A percentile compares a stretch with the other conserved stretches of the same genome.
These are phyloP conservation scores for Trichogramma dendrolimi DNA, from an alignment of 2,888 invertebrate species.

Conservation along the genomic window DNA sequence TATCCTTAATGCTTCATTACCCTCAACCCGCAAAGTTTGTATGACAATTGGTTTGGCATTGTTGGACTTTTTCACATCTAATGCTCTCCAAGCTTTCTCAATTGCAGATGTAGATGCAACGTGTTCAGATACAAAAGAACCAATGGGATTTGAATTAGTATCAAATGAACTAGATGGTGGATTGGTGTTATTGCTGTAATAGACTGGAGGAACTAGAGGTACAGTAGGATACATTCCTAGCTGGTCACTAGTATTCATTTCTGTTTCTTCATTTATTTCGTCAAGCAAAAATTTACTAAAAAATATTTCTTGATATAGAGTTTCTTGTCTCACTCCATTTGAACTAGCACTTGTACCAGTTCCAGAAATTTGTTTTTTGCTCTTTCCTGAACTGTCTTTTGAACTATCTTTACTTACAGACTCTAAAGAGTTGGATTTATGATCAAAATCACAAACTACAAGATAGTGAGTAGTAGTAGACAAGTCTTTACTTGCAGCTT, in stretches of 20 bases:
- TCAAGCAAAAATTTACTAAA: constrained; percentile 49
- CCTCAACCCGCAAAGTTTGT: constrained; percentile 45
- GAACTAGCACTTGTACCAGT: constrained; percentile 57
- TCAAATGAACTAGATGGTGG: constrained; percentile 42
- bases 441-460: constrained; percentile 68
- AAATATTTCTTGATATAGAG: constrained; percentile 48
- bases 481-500: constrained; percentile 38
- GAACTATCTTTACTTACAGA: constrained; percentile 48
- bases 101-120: constrained; percentile 47
- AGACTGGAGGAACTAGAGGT: constrained; percentile 42
- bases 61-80: constrained; percentile 39
- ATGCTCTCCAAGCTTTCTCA: constrained; percentile 37
- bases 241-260: constrained; percentile 38
- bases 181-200: constrained; percentile 33
- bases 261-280: constrained; percentile 49
- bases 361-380: constrained; percentile 51
- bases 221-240: constrained; percentile 35
- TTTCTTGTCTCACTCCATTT: constrained; percentile 47
- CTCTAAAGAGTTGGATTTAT: constrained; percentile 56
- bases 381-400: constrained; percentile 50
- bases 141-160: constrained; percentile 46
- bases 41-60: constrained; percentile 46
- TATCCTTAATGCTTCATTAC: constrained; percentile 41
- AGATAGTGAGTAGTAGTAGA: constrained; percentile 54
- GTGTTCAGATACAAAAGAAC: constrained; percentile 36